These are phyloP conservation scores for Acanthaster planci DNA, from an alignment of 35 echinoderm and acorn worm genomes.

Conservation along the genomic window DNA sequence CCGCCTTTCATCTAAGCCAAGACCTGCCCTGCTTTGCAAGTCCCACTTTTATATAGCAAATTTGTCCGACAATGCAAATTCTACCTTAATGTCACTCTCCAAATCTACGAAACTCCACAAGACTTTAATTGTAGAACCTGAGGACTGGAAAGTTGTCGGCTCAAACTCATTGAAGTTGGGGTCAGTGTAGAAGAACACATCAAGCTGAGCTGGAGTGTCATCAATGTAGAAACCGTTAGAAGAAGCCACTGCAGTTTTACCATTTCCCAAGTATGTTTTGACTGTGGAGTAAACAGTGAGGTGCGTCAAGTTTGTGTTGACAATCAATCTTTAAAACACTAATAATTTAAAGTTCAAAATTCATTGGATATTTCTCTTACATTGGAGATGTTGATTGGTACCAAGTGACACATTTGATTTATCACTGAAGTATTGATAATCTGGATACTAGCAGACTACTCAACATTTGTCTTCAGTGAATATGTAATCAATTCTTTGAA, in stretches of 20 bases:
- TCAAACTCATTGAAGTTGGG: not conserved
- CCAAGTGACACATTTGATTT: no score
- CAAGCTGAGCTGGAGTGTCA: slow-evolving; percentile 15
- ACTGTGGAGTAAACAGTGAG: slow-evolving; percentile 14
- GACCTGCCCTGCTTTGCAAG: not conserved
- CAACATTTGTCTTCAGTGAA: no score
- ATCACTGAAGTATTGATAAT: no score
- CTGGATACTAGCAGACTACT: no score
- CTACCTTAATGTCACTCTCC: slow-evolving; percentile 42
- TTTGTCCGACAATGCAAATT: not conserved
- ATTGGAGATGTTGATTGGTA: no score
- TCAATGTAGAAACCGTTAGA: slow-evolving; percentile 42
- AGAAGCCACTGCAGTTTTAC: not conserved
- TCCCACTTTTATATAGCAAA: no score
- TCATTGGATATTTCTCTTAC: no score
- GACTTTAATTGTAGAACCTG: slow-evolving; percentile 27
- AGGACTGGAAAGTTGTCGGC: slow-evolving; percentile 28
- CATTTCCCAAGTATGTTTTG: slow-evolving; percentile 24
- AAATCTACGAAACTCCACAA: slow-evolving; percentile 38
- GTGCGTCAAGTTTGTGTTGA: no score
- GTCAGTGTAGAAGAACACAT: slow-evolving; percentile 26
- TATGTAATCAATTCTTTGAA: no score
- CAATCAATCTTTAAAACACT: no score
- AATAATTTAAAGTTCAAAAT: no score
- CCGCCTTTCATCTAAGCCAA: not conserved